Conservation (phyloP, 2,113 vertebrate species). For the Osmerus mordax region DNA sequence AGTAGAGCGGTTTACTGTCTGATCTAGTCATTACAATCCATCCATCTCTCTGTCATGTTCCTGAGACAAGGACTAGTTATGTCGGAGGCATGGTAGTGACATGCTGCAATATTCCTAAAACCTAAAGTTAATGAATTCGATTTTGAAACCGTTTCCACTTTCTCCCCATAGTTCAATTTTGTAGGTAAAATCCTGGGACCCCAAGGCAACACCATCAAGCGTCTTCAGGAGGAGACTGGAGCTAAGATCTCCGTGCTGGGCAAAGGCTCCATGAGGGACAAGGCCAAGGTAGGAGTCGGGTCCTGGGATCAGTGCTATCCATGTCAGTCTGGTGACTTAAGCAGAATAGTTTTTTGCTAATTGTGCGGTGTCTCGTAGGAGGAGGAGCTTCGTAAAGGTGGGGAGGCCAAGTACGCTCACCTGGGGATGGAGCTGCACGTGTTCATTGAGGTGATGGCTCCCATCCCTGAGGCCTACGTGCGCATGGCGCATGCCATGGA, state of each 20-base stretch:
- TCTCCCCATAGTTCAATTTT: slow-evolving; percentile 84
- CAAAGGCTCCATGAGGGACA: slow-evolving; percentile 96
- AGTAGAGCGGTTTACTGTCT: slow-evolving; percentile 27
- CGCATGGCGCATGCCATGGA: slow-evolving; percentile 98
- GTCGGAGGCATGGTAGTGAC: too few relatives aligned
- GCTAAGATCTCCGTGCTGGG: slow-evolving; percentile 96
- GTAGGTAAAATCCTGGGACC: slow-evolving; percentile 96
- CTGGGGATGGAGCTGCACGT: slow-evolving; percentile 94
- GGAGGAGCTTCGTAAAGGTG: slow-evolving; percentile 90
- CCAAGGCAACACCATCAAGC: slow-evolving; percentile 97
- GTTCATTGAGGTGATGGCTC: slow-evolving; percentile 94
- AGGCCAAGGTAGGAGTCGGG: slow-evolving; percentile 80
- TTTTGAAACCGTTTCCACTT: slow-evolving; percentile 14
- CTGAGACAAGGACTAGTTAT: neutral
- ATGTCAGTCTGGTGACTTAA: neutral
- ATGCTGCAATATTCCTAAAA: neutral
- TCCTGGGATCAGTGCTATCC: neutral
- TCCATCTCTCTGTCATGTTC: neutral
- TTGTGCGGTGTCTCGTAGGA: slow-evolving; percentile 70
- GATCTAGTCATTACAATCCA: too few relatives aligned
- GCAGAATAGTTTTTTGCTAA: too few relatives aligned
- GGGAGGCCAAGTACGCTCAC: slow-evolving; percentile 93
- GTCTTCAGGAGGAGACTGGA: slow-evolving; percentile 95
- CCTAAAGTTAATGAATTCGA: neutral
- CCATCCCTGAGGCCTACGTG: slow-evolving; percentile 90